Conservation (phyloP, 2,113 vertebrate genomes). For the Microtus ochrogaster region DNA sequence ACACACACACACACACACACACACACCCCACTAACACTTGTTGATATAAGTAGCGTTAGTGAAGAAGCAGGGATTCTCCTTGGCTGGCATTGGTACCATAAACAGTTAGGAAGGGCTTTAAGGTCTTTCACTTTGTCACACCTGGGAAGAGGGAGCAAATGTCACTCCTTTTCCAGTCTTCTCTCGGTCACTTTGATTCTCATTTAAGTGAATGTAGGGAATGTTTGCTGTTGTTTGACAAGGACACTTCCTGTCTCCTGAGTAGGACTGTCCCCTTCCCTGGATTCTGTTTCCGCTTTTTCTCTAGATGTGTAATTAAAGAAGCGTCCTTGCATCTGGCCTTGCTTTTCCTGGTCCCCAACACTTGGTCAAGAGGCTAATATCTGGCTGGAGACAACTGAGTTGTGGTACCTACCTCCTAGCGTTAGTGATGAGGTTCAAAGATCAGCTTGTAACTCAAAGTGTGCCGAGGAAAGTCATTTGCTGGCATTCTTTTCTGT, state of each 20-base stretch:
- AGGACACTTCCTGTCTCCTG: not conserved
- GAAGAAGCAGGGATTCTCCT: not conserved
- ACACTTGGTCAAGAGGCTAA: not conserved
- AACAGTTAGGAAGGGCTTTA: not conserved
- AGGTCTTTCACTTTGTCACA: not conserved
- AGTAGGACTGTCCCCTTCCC: not conserved
- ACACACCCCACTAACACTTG: not conserved
- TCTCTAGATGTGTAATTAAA: not conserved
- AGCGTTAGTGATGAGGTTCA: not conserved
- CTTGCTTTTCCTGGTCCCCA: not conserved
- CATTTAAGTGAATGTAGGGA: not conserved
- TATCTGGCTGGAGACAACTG: not conserved
- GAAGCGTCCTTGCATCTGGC: not conserved
- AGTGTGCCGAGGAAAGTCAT: constrained; percentile 4
- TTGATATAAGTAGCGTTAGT: not conserved
- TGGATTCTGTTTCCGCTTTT: not conserved
- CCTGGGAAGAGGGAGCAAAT: not conserved
- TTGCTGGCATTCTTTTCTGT: not conserved
- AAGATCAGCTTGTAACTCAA: not conserved
- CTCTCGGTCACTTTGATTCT: not conserved
- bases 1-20: not conserved
- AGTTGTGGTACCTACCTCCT: not conserved
- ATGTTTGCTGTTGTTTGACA: not conserved
- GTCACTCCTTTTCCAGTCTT: not conserved
- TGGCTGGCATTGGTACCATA: not conserved